Base-by-base conservation (phyloP, 2,113 vertebrate genomes). In the Sinocyclocheilus anshuiensis region DNA sequence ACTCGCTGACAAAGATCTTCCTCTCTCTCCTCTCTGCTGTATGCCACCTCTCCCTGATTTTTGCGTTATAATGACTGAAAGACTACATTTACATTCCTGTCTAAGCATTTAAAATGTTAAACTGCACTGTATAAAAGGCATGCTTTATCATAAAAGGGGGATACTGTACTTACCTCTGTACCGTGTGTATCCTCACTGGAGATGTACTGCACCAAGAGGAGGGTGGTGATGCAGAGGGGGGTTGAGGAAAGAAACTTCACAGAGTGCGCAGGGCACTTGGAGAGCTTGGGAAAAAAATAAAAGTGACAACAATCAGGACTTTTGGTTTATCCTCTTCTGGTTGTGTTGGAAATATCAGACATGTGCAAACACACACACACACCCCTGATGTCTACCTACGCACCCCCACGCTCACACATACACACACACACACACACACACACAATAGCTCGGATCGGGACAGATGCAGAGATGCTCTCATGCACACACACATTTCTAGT, bases 401-500 rank as follows among this genome's bases (percentile, higher is more conserved):
- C 69, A 16, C 71, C 59, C 18, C 24, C 74, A 29, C 59, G 50
- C 33, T 67, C 63, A 61, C 48, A 61, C 85, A 81, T 59, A 11
- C 48, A 48, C 67, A 72, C 74, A 55, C 42, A 42, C 42, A 84
- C 81, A 61, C 65, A 86, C 67, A 83, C 89, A 86, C 53, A 59
- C 77, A 67, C 87, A 79, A 74, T 26, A 85, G 81, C 79, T 50
- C 15, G 42, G 39, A 81, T 86, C 61, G 26, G 87, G 85, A 91
- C 79, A 87, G 90, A 81, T 88, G 78, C 26, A 57, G 59, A 71
- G 48, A 71, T 83, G 81, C 81, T 83, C 48, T 72, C 81, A 24
- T 57, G 86, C 84, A 81, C 89, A 89, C 85, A 86, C 86, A 87
- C 81, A 88, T 88, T 92, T 88, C 12, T 90, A 93, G 91, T 90